Conservation (phyloP, 2,797 vertebrate genomes). For the Poeciliopsis paucimaculata region DNA sequence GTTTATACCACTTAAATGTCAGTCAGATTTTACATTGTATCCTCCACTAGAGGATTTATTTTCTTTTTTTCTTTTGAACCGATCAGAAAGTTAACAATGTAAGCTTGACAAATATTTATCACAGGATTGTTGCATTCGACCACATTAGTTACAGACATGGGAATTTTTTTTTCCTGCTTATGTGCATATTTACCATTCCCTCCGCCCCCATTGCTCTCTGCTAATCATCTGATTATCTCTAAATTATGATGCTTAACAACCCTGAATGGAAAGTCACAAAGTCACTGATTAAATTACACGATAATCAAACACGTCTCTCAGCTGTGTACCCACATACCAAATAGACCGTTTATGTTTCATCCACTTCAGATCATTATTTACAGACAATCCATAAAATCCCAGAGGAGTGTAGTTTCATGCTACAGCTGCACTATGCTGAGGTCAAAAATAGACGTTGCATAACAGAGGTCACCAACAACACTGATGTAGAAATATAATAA, state of each 20-base stretch:
- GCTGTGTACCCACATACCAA: neutral
- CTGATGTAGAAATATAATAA: slow-evolving; percentile 4
- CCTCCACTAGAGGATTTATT: neutral
- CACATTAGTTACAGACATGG: neutral
- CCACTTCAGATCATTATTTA: slow-evolving; percentile 5
- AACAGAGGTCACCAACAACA: slow-evolving; percentile 5
- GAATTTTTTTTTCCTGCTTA: neutral
- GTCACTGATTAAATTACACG: slow-evolving; percentile 4
- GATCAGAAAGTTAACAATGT: neutral
- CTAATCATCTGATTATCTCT: slow-evolving; percentile 3
- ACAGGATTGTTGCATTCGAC: neutral
- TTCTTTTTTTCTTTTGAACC: too few species aligned
- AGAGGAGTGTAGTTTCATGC: neutral
- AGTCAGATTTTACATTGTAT: neutral
- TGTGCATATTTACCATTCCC: slow-evolving; percentile 5
- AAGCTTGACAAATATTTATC: neutral
- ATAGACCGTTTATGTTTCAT: neutral
- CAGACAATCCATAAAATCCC: slow-evolving; percentile 8
- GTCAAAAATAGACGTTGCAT: slow-evolving; percentile 4
- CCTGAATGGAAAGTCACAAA: slow-evolving; percentile 1
- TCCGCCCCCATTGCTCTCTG: neutral
- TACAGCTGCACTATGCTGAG: slow-evolving; percentile 1
- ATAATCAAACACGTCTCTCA: neutral
- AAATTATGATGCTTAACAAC: slow-evolving; percentile 8
- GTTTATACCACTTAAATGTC: neutral